Evolutionary conservation across 2,888 invertebrate species (phyloP).

Genomic region (Patella depressa): DNA sequence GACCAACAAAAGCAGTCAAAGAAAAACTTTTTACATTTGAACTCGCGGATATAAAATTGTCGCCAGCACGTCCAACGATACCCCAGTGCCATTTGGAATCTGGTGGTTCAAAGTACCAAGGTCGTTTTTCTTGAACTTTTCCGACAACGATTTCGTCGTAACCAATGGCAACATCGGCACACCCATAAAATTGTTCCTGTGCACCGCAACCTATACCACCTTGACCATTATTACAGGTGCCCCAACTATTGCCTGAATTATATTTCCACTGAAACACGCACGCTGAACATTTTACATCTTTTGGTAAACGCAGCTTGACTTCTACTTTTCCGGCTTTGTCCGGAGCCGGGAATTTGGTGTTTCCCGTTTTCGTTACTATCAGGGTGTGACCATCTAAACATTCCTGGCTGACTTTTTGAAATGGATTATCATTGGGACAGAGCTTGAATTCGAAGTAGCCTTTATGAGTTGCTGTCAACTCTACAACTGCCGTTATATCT

Average conservation of each 20-base stretch:
- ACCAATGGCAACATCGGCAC: slow-evolving; percentile 61
- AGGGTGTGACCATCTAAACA: slow-evolving; percentile 60
- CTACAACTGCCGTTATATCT: slow-evolving; percentile 61
- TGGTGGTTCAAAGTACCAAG: slow-evolving; percentile 32
- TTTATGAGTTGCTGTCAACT: slow-evolving; percentile 69
- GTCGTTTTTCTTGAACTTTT: slow-evolving; percentile 16
- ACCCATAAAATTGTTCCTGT: slow-evolving; percentile 64
- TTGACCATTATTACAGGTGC: slow-evolving; percentile 44
- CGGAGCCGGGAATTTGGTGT: slow-evolving; percentile 42
- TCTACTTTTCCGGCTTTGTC: slow-evolving; percentile 38
- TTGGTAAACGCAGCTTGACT: slow-evolving; percentile 49
- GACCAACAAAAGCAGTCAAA: not conserved
- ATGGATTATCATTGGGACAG: slow-evolving; percentile 49
- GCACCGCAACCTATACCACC: slow-evolving; percentile 58
- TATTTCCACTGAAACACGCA: slow-evolving; percentile 64
- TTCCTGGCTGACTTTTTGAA: slow-evolving; percentile 53
- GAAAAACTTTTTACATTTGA: not conserved
- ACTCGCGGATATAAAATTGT: slow-evolving; percentile 1
- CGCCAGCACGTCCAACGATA: slow-evolving; percentile 14
- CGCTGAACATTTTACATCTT: slow-evolving; percentile 46
- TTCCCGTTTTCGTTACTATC: slow-evolving; percentile 36
- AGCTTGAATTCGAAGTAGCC: slow-evolving; percentile 63
- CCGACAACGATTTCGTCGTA: slow-evolving; percentile 42
- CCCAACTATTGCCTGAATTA: slow-evolving; percentile 64
- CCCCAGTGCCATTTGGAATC: slow-evolving; percentile 33